Evolutionary conservation across 2,888 invertebrate genomes (phyloP).

Genomic region (Andrena camellia): DNA sequence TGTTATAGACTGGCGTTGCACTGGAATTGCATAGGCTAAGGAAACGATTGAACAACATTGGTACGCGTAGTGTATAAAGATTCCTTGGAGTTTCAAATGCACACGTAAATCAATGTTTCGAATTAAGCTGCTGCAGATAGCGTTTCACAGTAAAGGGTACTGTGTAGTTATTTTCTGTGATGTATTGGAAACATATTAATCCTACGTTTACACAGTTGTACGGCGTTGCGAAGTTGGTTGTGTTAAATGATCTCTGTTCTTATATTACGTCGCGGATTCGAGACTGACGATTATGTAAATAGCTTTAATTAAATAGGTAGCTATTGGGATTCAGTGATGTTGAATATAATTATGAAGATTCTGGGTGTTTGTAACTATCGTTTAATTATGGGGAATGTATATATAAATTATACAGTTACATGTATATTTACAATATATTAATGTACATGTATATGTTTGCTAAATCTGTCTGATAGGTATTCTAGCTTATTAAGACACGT

Average conservation of each 20-base stretch:
- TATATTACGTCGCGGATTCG: background rate
- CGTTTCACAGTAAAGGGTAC: background rate
- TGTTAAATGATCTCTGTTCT: background rate
- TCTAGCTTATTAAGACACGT: background rate
- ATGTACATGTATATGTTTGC: background rate
- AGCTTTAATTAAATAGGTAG: background rate
- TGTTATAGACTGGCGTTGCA: background rate
- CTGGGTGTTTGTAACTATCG: background rate
- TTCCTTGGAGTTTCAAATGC: background rate
- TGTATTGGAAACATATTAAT: background rate
- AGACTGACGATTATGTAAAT: conserved; percentile 11
- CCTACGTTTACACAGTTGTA: background rate
- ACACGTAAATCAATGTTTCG: background rate
- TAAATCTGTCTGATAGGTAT: background rate
- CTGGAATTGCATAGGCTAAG: conserved; percentile 18
- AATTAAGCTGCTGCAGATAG: background rate
- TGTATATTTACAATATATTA: conserved; percentile 19
- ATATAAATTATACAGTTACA: conserved; percentile 11
- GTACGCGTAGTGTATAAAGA: background rate
- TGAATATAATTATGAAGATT: background rate
- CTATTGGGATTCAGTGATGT: background rate
- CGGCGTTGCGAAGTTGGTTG: background rate
- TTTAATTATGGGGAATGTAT: background rate
- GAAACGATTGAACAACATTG: background rate
- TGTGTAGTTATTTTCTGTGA: background rate